Percentiles rank a stretch among this genome's conserved stretches.
phyloP scores from a whole-genome alignment of 2,888 invertebrate genomes.

The Odiellus spinosus region DNA sequence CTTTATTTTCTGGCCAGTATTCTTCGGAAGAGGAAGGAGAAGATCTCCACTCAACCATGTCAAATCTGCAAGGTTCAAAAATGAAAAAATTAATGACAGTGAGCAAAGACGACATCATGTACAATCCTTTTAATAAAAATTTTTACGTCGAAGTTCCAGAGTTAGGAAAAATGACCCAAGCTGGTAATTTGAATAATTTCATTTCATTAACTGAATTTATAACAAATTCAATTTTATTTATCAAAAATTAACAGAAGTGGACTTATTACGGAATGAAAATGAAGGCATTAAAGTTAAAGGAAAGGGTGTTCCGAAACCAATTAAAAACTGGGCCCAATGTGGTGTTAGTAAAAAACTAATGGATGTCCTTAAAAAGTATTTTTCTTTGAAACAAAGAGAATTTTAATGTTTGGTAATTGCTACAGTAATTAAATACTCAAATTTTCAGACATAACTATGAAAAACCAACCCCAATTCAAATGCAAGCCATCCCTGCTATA shows the following conservation, averaged over 20 bases:
- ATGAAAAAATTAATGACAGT: slow-evolving; percentile 75
- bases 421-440: slow-evolving; percentile 1
- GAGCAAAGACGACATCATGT: slow-evolving; percentile 73
- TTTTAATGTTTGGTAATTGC: background rate
- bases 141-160: slow-evolving; percentile 98
- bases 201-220: background rate
- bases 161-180: slow-evolving; percentile 71
- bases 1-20: slow-evolving; percentile 44
- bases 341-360: slow-evolving; percentile 91
- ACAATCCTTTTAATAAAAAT: slow-evolving; percentile 75
- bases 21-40: slow-evolving; percentile 94
- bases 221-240: slow-evolving; percentile 1
- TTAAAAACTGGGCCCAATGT: slow-evolving; percentile 95
- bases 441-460: slow-evolving; percentile 48
- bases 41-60: slow-evolving; percentile 43
- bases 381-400: background rate
- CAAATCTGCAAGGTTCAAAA: slow-evolving; percentile 55
- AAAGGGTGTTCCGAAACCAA: slow-evolving; percentile 84
- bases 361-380: slow-evolving; percentile 71
- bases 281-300: slow-evolving; percentile 91
- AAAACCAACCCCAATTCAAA: slow-evolving; percentile 96
- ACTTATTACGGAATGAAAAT: slow-evolving; percentile 44
- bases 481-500: slow-evolving; percentile 76
- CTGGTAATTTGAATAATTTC: slow-evolving; percentile 30
- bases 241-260: slow-evolving; percentile 30